Base-by-base conservation (phyloP, 1,140 invertebrate genomes). In the Listronotus bonariensis region DNA sequence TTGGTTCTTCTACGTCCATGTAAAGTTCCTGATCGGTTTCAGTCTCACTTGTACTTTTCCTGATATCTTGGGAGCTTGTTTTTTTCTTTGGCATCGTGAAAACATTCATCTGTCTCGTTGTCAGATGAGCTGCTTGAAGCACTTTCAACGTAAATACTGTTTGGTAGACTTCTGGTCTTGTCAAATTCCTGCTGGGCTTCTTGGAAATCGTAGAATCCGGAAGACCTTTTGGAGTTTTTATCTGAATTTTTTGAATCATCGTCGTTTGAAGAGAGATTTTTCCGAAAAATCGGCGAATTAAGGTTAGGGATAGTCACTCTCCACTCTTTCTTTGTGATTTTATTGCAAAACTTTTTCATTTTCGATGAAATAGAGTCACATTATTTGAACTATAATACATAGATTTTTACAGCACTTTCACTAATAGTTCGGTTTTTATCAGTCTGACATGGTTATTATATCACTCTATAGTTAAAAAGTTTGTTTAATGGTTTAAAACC, bases 301-400 rank as follows among this genome's bases (percentile, higher is more conserved):
- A 78, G 45, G 59, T 74, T 77, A 5, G 77, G 76, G 8, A 78
- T 72, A 0, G 74, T 74, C 3, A 76, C 67, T 31, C 74, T 67
- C 77, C 77, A 78, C 54, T 77, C 73, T 53, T 77, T 70, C 36
- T 74, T 75, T 0, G 68, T 57, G 40, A 78, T 68, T 71, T 77
- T 77, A 49, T 74, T 73, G 55, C 70, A 75, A 59, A 77, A 72
- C 63, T 78, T 78, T 62, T 74, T 75, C 76, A 77, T 77, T 40
- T 65, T 10, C 41, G 20, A 53, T 40, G 34, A 8, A 14, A 3
- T 2, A 15, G 3, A 7, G 17, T 15, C 41, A 15, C 41, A 43
- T 14, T n/a, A 15, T 43, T 43, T 43, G 2, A 8, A 15, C 5
- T 26, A 26, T 26, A 3, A 3, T 26, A 26, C 2, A 1, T 26